Evolutionary conservation across 1,140 invertebrate genomes (phyloP).

Genomic region (Pinna nobilis): DNA sequence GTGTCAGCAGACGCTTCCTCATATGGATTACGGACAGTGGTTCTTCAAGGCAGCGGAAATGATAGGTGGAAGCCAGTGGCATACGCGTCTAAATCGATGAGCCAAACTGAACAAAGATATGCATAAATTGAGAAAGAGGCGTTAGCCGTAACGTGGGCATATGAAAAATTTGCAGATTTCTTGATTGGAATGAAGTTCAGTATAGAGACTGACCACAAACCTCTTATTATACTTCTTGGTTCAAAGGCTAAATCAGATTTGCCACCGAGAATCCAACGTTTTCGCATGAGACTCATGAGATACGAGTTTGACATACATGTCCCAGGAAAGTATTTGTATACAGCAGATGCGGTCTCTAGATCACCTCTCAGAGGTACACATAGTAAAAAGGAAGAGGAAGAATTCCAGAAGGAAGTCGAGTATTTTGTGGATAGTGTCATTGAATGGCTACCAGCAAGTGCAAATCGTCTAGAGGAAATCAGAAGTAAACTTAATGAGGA

Average conservation of each 20-base stretch:
- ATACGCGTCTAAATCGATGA: constrained; percentile 73
- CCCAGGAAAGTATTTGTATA: constrained; percentile 37
- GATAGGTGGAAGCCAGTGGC: constrained; percentile 62
- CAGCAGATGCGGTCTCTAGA: constrained; percentile 36
- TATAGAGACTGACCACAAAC: constrained; percentile 46
- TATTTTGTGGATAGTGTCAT: constrained; percentile 15
- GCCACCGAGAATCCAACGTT: constrained; percentile 29
- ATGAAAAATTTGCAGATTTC: constrained; percentile 77
- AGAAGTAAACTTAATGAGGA: background rate
- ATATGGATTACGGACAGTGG: constrained; percentile 35
- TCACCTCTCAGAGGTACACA: background rate
- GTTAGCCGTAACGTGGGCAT: constrained; percentile 74
- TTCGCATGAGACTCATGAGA: background rate
- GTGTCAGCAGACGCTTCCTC: constrained; percentile 35
- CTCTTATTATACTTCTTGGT: constrained; percentile 37
- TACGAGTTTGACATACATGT: constrained; percentile 27
- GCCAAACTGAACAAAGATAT: constrained; percentile 74
- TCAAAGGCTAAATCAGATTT: constrained; percentile 35
- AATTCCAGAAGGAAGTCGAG: constrained; percentile 19
- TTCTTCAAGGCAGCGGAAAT: constrained; percentile 42
- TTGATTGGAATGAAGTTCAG: constrained; percentile 66
- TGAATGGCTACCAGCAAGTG: constrained; percentile 8
- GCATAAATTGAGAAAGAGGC: constrained; percentile 78
- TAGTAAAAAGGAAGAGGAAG: background rate
- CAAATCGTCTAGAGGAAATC: background rate